Base-by-base conservation (phyloP, 2,797 vertebrate genomes). In the Coregonus suidteri region DNA sequence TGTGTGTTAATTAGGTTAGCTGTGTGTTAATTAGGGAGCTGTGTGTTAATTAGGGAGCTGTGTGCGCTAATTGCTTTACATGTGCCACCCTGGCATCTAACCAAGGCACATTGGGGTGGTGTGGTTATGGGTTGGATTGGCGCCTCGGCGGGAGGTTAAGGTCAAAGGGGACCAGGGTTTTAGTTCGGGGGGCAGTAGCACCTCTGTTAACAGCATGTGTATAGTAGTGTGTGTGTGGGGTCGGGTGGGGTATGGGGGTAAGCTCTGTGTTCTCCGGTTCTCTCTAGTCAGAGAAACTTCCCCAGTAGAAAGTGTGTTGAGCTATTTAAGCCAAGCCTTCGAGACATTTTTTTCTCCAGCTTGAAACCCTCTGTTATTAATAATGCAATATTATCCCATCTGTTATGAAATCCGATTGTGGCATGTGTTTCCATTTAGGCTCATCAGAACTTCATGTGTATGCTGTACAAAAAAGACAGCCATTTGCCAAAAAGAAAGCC, bases 331-430 rank as follows among this genome's bases (percentile, higher is more conserved):
- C 90, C 85, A 86, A 86, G 87, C 79, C 82, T 90, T 90, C 88
- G 82, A 88, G 86, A 83, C 86, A 52, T 77, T 77, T 79, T 54
- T 68, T 34, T 62, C n/a, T 18, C 78, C 79, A 72, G 4, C 30
- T 84, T 85, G 51, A 73, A 3, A 72, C 84, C 84, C 78, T 82
- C 77, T 85, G 83, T 93, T 93, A 93, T 94, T 95, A 95, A 93
- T 94, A 94, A 91, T 87, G 88, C 91, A 83, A 94, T 90, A 91
- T 90, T 90, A 91, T 92, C 89, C 91, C 91, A 93, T 94, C 93
- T 93, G 91, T 94, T 87, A 82, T 84, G 86, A 90, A 89, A 91
- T 90, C 89, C 85, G 90, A 79, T 75, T 78, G 84, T 79, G 85
- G 84, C 94, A 94, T 89, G 81, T 95, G 94, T 91, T 92, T 94